These are phyloP conservation scores for Dendronephthya gigantea DNA, from an alignment of 64 coral and sea anemone species.

Conservation along the genomic window DNA sequence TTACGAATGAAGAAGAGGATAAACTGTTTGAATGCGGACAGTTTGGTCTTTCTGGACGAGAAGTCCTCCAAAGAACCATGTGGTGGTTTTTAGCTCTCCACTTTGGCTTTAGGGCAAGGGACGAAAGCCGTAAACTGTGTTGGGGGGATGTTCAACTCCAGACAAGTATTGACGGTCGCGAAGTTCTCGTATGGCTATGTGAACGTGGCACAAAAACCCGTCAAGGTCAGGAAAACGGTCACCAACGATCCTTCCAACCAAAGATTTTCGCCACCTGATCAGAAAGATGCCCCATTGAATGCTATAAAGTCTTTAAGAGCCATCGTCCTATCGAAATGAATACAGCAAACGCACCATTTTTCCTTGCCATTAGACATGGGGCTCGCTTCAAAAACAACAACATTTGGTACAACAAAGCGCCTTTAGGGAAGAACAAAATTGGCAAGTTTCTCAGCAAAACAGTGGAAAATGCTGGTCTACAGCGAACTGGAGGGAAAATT, in stretches of 20 bases:
- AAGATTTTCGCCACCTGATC: slow-evolving; percentile 39
- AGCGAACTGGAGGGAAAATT: slow-evolving; percentile 26
- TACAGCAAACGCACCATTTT: slow-evolving; percentile 40
- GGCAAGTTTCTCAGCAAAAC: slow-evolving; percentile 41
- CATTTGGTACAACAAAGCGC: slow-evolving; percentile 45
- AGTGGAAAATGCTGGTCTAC: slow-evolving; percentile 30
- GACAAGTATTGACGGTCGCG: slow-evolving; percentile 27
- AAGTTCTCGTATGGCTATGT: slow-evolving; percentile 48
- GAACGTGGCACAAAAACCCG: slow-evolving; percentile 48
- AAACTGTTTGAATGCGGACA: slow-evolving; percentile 25
- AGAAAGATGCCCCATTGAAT: slow-evolving; percentile 34
- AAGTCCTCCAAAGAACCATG: not conserved
- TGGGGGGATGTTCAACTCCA: slow-evolving; percentile 44
- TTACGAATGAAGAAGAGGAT: slow-evolving; percentile 32
- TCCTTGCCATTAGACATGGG: slow-evolving; percentile 43
- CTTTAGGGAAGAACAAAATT: slow-evolving; percentile 52
- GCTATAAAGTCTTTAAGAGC: slow-evolving; percentile 44
- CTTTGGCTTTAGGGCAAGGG: slow-evolving; percentile 39
- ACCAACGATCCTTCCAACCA: slow-evolving; percentile 23
- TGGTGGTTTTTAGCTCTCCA: slow-evolving; percentile 40
- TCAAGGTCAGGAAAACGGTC: slow-evolving; percentile 41
- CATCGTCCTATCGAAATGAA: slow-evolving; percentile 51
- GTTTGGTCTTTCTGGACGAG: not conserved
- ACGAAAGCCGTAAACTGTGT: slow-evolving; percentile 36
- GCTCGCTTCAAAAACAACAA: not conserved